Base-by-base conservation (phyloP, 2,888 invertebrate genomes). In the Calliphora vomitoria region DNA sequence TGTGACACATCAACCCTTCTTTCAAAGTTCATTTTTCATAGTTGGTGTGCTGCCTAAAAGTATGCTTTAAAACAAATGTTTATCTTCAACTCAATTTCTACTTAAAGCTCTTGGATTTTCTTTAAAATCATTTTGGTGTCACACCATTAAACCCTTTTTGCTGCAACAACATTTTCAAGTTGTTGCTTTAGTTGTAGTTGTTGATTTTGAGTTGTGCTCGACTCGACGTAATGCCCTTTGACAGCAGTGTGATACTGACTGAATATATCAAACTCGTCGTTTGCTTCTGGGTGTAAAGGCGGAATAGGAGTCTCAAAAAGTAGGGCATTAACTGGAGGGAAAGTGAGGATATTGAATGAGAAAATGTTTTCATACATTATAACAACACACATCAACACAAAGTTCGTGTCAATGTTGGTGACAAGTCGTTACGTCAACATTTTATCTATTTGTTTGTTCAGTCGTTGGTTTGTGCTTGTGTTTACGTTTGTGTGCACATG, bases 351-450 rank as follows among this genome's bases (percentile, higher is more conserved):
- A 20, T 60, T 66, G 20, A 11, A 60, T 53, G 38, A 18, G 47
- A 64, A 60, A 69, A 62, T 47, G 38, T 62, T 82, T 47, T 53
- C 50, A 82, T 79, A 44, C 74, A 74, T 74, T 58, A 60, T 50
- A 68, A 38, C 47, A 53, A 13, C 60, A 62, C 53, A 25, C 62
- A 86, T 69, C 55, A 82, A 64, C 64, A 78, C 53, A 58, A 55
- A 80, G 58, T 78, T 82, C 35, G n/a, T 74, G 72, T 79, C 85
- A 87, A 72, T 85, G 75, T 44, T 79, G 62, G 55, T 82, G 87
- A 82, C 78, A 85, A 74, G 85, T 85, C 69, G 74, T 71, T 74
- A 79, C 74, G 41, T 82, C 79, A 87, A 79, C 58, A 85, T 79
- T 85, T 66, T 85, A 85, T 85, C 74, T 78, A 50, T 69, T 78